These are phyloP conservation scores for Phodopus roborovskii DNA, from an alignment of 2,113 vertebrate genomes.

Conservation along the genomic window DNA sequence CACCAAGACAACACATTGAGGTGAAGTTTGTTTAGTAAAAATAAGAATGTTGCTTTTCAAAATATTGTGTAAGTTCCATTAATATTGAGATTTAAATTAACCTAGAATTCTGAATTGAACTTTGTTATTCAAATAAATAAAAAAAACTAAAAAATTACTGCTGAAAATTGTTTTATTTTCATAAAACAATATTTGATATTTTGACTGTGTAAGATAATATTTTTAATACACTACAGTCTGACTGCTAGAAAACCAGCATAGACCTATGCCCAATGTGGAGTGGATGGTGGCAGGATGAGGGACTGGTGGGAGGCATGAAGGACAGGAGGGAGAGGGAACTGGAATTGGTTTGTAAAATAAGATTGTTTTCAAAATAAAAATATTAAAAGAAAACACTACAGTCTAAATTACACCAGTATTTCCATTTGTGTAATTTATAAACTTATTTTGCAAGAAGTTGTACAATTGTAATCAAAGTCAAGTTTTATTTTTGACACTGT, in stretches of 20 bases:
- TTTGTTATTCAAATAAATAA: not conserved
- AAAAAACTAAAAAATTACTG: not conserved
- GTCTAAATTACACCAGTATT: not conserved
- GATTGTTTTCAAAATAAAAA: too few relatives aligned
- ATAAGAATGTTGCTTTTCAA: not conserved
- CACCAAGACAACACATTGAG: not conserved
- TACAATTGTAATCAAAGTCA: not conserved
- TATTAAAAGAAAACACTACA: not conserved
- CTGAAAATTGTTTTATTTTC: not conserved
- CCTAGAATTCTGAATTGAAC: fast-evolving
- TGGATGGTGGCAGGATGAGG: too few relatives aligned
- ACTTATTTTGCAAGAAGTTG: not conserved
- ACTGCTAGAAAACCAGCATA: too few relatives aligned
- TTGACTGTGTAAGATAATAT: not conserved
- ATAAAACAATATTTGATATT: not conserved
- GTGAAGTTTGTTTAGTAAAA: not conserved
- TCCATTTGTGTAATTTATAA: not conserved
- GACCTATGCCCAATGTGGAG: too few relatives aligned
- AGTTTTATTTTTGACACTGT: not conserved
- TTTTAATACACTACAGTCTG: not conserved
- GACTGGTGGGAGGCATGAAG: too few relatives aligned
- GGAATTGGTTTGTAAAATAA: too few relatives aligned
- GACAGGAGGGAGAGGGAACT: too few relatives aligned
- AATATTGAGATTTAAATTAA: not conserved
- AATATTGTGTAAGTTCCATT: not conserved